Evolutionary conservation across 2,888 invertebrate species (phyloP).

Genomic region (Chrysolina oricalcia): DNA sequence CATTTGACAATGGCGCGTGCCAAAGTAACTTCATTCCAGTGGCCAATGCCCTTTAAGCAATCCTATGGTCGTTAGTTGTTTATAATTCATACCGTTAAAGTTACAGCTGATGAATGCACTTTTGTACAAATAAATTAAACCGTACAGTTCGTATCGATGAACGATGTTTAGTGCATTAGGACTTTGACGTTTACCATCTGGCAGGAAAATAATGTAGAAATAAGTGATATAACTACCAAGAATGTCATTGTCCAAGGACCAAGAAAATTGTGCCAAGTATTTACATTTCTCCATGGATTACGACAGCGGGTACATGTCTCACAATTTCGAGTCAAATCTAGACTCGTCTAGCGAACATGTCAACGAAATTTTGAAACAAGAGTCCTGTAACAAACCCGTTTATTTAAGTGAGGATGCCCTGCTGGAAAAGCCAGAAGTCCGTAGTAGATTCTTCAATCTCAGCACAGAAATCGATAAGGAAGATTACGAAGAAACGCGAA

Average conservation of each 20-base stretch:
- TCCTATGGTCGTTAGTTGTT: conserved; percentile 6
- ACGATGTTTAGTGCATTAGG: no score
- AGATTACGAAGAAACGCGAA: conserved; percentile 52
- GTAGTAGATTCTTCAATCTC: conserved; percentile 37
- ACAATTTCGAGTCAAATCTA: conserved; percentile 66
- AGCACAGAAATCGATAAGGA: conserved; percentile 48
- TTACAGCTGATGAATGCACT: background rate
- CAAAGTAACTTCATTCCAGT: background rate
- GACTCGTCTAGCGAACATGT: conserved; percentile 55
- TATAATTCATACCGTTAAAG: background rate
- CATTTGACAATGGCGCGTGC: conserved; percentile 21
- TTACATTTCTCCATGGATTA: conserved; percentile 61
- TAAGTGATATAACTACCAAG: background rate
- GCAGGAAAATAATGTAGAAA: background rate
- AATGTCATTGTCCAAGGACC: conserved; percentile 10
- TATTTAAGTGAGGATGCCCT: conserved; percentile 68
- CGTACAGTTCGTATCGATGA: no score
- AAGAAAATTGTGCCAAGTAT: conserved; percentile 31
- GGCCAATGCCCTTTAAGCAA: background rate
- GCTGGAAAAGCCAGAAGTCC: conserved; percentile 64
- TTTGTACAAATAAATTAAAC: background rate
- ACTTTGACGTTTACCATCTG: background rate
- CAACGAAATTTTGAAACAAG: conserved; percentile 29
- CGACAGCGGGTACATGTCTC: conserved; percentile 70
- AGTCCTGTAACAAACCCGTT: conserved; percentile 55